Evolutionary conservation across 2,797 vertebrate genomes (phyloP), one percentile per base, ranked within the genome.

Genomic region (Anableps anableps): DNA sequence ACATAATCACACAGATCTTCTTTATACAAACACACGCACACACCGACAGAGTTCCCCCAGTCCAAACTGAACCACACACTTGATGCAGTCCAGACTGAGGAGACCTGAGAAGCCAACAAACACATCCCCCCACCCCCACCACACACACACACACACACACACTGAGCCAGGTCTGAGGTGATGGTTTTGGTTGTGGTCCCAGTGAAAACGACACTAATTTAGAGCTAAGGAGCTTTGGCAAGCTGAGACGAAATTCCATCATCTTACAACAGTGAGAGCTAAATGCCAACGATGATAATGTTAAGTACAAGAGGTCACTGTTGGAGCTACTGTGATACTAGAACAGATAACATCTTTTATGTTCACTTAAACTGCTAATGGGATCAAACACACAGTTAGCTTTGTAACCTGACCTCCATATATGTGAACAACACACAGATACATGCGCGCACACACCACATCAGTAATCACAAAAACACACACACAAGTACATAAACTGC

Each of bases 131-230:
- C 45, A 2, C 43, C 8, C 43, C 43, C 8, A 7, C 8, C 8
- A 43, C 41, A 84, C 71, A 81, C 31, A 78, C 26, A 80, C 81
- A 77, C 64, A 78, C 29, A 62, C 43, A 83, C 64, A 68, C 77
- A 79, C 64, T 36, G 26, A 66, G 82, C 84, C 87, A 90, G 85
- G 87, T 89, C 89, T 93, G 92, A 93, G 89, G 92, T 90, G 91
- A 94, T 88, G 89, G 91, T 91, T 93, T 92, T 93, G 92, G 90
- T 94, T 85, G 81, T 77, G 89, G 84, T 91, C 88, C 89, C 90
- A 86, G 85, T 89, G 88, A 92, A 94, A 92, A 91, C 62, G 75
- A 91, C 88, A 91, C 91, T 94, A 91, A 93, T 93, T 92, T 88
- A 79, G 81, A 91, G 81, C 72, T 92, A 89, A 92, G 85, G 82